These are phyloP conservation scores for Latheticus oryzae DNA, from an alignment of 2,888 invertebrate species.

Conservation along the genomic window DNA sequence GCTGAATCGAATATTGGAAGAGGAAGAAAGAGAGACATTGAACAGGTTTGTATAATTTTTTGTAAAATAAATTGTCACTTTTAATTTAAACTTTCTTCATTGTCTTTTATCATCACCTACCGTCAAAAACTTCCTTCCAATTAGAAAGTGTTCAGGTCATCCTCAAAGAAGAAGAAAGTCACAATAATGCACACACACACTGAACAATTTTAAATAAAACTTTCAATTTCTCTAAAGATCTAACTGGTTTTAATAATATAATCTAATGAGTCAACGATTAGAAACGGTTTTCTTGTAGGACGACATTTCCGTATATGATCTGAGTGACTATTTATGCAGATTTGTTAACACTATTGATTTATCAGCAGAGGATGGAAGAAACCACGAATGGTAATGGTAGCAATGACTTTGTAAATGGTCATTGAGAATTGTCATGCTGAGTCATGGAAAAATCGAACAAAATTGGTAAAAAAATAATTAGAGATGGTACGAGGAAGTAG, in stretches of 20 bases:
- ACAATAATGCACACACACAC: slow-evolving; percentile 27
- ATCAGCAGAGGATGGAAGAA: slow-evolving; percentile 27
- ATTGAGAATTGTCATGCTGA: too few relatives aligned
- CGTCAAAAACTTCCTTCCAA: too few relatives aligned
- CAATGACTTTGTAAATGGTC: slow-evolving; percentile 41
- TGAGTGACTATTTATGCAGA: slow-evolving; percentile 45
- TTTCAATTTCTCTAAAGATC: slow-evolving; percentile 51
- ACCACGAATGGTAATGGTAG: slow-evolving; percentile 40
- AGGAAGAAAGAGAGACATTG: slow-evolving; percentile 11
- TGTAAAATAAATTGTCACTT: slow-evolving; percentile 8
- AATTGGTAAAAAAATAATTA: background rate
- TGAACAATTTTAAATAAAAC: slow-evolving; percentile 46
- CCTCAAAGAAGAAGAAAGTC: slow-evolving; percentile 23
- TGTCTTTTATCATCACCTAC: too few relatives aligned
- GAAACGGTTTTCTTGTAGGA: slow-evolving; percentile 46
- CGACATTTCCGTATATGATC: slow-evolving; percentile 52
- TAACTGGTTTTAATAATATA: too few relatives aligned
- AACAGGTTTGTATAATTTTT: slow-evolving; percentile 20
- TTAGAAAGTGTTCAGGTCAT: slow-evolving; percentile 17
- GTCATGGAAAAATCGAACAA: slow-evolving; percentile 21
- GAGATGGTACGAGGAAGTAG: background rate
- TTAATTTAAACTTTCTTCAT: too few relatives aligned
- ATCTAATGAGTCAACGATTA: slow-evolving; percentile 47
- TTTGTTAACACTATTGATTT: slow-evolving; percentile 37
- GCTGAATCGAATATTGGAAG: slow-evolving; percentile 34